Base-by-base conservation (phyloP, 2,113 vertebrate genomes). In the Hippocampus mohnikei region DNA sequence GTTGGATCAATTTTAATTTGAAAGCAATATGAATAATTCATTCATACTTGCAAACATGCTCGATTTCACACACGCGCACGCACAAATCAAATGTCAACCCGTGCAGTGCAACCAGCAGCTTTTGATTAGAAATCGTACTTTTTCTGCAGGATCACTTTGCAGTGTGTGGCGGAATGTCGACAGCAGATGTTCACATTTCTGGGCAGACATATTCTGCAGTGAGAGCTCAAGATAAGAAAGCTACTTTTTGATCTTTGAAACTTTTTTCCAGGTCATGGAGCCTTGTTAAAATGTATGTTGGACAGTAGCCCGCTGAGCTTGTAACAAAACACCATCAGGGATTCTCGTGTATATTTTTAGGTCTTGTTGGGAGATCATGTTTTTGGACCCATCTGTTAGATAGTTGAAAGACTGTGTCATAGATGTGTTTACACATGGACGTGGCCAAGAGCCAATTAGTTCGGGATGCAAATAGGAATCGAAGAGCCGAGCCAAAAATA, bases 231-330 rank as follows among this genome's bases (percentile, higher is more conserved):
- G 41, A 42, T 20, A 56, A 69, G 25, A 27, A 63, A 29, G 25
- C 50, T 20, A 20, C 15, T 40, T 61, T 37, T 67, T 61, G 55
- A 67, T 67, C 44, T 60, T 20, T 13, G 3, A 66, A 60, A 33
- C 44, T 40, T 69, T 69, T 37, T 23, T 66, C n/a, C 37, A 23
- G 59, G 23, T 70, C 69, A 63, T 70, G 73, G 25, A 15, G 44
- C 62, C 52, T 75, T 66, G 53, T 70, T 70, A 29, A 56, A 75
- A 50, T 37, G 15, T 50, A 4, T 40, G 50, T 59, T 63, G 33
- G 16, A 21, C 25, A 29, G 56, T 58, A 44, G 27, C 21, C 67
- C 50, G 60, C 40, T 27, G 61, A 58, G 52, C 52, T 50, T 37
- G 3, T 40, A 70, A 5, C 7, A 75, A 67, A 73, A 27, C 11